Evolutionary conservation across 37 sponge, comb jelly and placozoan genomes (phyloP), one percentile per base, ranked within the genome.

Genomic region (Haliclona indistincta): DNA sequence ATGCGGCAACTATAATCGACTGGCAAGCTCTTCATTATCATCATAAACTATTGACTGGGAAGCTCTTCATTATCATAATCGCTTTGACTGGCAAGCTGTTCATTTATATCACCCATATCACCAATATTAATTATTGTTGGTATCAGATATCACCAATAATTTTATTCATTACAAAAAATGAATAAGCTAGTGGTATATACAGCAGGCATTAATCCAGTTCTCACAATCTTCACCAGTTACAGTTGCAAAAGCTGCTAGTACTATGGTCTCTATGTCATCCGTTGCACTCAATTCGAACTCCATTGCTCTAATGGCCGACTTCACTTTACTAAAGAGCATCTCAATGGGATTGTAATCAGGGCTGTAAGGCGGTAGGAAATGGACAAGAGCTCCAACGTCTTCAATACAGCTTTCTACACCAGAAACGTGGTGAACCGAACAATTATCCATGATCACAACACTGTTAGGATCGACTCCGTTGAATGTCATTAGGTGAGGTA

Each of bases 401-500:
- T 42, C 45, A 38, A 81, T 81, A 22, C 33, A 29, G 6, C 54
- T 25, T 36, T 26, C 55, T 28, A 65, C 66, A 26, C 38, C 74
- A 26, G 47, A 43, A 2, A 52, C 41, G 34, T 81, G 73, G 38
- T 81, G 82, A n/a, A 81, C 41, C 26, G 55, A 54, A n/a, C 73
- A 71, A 43, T 81, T 81, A 63, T 81, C 74, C 23, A 81, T 22
- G 22, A 81, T 38, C 0, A 81, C 73, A 49, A 81, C 73, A 51
- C 66, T 72, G 29, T 71, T 28, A 1, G 63, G 53, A 63, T 81
- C 47, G 15, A 0, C 15, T 5, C 82, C 73, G 73, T 81, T 43
- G 47, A 64, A 81, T 38, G 73, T 38, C 73, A 81, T 71, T 1
- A 81, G 55, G 34, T 73, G 55, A 4, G 82, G 82, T 56, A 79